These are phyloP conservation scores for Melanotaenia pygmaea DNA, from an alignment of 2,797 vertebrate species.

Conservation along the genomic window DNA sequence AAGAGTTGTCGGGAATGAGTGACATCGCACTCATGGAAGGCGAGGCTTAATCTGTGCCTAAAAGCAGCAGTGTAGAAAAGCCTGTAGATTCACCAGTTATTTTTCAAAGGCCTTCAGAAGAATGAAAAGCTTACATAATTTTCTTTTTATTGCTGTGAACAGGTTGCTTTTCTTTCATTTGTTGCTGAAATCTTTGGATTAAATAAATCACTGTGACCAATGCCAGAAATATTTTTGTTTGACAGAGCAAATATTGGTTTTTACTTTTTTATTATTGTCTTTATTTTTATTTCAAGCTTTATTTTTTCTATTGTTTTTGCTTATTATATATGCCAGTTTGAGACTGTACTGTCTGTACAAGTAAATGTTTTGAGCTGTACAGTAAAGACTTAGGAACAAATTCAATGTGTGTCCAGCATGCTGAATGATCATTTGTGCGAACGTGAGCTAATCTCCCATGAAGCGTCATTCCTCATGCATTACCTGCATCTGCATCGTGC, in stretches of 20 bases:
- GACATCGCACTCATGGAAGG: slow-evolving; percentile 27
- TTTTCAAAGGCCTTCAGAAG: slow-evolving; percentile 59
- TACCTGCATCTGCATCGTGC: slow-evolving; percentile 84
- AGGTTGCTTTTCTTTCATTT: slow-evolving; percentile 76
- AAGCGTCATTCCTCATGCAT: slow-evolving; percentile 75
- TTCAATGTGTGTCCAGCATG: slow-evolving; percentile 90
- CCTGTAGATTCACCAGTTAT: slow-evolving; percentile 56
- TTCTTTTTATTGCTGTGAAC: slow-evolving; percentile 72
- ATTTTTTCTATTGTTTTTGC: slow-evolving; percentile 73
- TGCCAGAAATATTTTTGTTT: slow-evolving; percentile 80
- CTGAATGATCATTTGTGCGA: slow-evolving; percentile 87
- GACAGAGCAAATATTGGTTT: slow-evolving; percentile 70
- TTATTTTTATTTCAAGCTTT: slow-evolving; percentile 74
- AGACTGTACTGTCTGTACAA: slow-evolving; percentile 88
- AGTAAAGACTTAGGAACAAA: slow-evolving; percentile 90
- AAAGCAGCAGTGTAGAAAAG: slow-evolving; percentile 58
- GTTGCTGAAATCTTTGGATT: slow-evolving; percentile 87
- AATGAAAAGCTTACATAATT: slow-evolving; percentile 55
- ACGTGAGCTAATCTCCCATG: slow-evolving; percentile 77
- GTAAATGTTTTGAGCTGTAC: slow-evolving; percentile 90
- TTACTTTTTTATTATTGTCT: slow-evolving; percentile 77
- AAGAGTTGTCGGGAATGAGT: slow-evolving; percentile 37
- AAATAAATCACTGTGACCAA: slow-evolving; percentile 98
- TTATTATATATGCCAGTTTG: slow-evolving; percentile 81
- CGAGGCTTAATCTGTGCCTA: slow-evolving; percentile 55